These are phyloP conservation scores for Montipora efflorescens DNA, from an alignment of 64 coral and sea anemone species.

Conservation along the genomic window DNA sequence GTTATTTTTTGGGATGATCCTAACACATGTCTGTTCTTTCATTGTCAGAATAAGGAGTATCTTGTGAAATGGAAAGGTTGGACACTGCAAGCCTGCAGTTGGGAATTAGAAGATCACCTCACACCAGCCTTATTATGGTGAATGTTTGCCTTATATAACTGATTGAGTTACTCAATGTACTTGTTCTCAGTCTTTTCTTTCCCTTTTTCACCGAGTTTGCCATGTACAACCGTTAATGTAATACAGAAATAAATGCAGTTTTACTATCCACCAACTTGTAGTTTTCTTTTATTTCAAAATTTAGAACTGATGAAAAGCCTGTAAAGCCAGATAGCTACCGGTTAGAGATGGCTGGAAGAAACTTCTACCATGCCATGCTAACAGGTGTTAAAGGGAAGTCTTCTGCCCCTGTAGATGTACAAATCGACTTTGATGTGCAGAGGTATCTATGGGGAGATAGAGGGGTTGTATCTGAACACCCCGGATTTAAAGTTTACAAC, in stretches of 20 bases:
- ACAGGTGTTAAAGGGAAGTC: slow-evolving; percentile 9
- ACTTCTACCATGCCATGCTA: slow-evolving; percentile 11
- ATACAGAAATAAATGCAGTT: not conserved
- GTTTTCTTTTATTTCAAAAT: slow-evolving; percentile 11
- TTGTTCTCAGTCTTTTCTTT: not conserved
- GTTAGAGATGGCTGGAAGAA: slow-evolving; percentile 16
- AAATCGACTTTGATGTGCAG: slow-evolving; percentile 39
- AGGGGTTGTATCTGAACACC: slow-evolving; percentile 11
- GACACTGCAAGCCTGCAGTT: slow-evolving; percentile 31
- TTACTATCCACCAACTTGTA: not conserved
- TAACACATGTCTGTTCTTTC: slow-evolving; percentile 19
- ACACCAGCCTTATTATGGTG: slow-evolving; percentile 29
- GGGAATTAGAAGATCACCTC: slow-evolving; percentile 28
- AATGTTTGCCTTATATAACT: slow-evolving; percentile 17
- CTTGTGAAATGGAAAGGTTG: slow-evolving; percentile 55
- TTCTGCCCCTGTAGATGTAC: slow-evolving; percentile 27
- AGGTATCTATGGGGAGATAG: not conserved
- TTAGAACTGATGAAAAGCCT: slow-evolving; percentile 8
- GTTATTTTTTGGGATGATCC: slow-evolving; percentile 22
- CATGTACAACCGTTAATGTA: not conserved
- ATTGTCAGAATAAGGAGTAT: slow-evolving; percentile 44
- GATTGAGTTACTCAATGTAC: not conserved
- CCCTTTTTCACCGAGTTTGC: not conserved
- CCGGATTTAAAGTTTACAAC: not conserved
- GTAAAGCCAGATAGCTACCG: not conserved